Conservation (phyloP, 2,113 vertebrate genomes). For the Propithecus coquereli region DNA sequence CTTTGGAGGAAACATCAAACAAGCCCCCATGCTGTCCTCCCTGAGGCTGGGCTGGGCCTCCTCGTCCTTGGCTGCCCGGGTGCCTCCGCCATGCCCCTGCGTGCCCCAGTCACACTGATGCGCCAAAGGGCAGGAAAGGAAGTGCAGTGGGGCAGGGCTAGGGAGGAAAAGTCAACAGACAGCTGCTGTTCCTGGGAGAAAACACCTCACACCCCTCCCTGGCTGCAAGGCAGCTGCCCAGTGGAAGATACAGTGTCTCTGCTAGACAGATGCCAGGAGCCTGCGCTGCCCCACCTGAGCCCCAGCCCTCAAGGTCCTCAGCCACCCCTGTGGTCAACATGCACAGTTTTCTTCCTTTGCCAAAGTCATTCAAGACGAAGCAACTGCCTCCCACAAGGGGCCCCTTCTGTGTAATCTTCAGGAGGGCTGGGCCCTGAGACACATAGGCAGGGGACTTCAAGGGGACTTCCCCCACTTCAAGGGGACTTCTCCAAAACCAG, state of each 20-base stretch:
- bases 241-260: not conserved
- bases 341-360: not conserved
- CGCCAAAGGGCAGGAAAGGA: not conserved
- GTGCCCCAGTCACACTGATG: not conserved
- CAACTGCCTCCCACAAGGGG: not conserved
- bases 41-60: too few relatives aligned
- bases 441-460: not conserved
- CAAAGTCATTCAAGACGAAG: not conserved
- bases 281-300: not conserved
- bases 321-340: not conserved
- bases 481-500: not conserved
- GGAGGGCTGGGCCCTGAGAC: not conserved
- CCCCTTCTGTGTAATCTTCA: not conserved
- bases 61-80: fast-evolving
- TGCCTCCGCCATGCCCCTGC: not conserved
- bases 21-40: fast-evolving
- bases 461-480: not conserved
- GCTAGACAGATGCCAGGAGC: not conserved
- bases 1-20: not conserved
- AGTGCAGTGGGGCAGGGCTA: not conserved
- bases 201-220: not conserved
- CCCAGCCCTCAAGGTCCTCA: not conserved
- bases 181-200: not conserved
- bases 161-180: not conserved
- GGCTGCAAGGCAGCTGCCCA: not conserved